A percentile compares a stretch with the other conserved stretches of the same genome.
These are phyloP conservation scores for Beris morrisii DNA, from an alignment of 2,888 invertebrate genomes.

Conservation along the genomic window DNA sequence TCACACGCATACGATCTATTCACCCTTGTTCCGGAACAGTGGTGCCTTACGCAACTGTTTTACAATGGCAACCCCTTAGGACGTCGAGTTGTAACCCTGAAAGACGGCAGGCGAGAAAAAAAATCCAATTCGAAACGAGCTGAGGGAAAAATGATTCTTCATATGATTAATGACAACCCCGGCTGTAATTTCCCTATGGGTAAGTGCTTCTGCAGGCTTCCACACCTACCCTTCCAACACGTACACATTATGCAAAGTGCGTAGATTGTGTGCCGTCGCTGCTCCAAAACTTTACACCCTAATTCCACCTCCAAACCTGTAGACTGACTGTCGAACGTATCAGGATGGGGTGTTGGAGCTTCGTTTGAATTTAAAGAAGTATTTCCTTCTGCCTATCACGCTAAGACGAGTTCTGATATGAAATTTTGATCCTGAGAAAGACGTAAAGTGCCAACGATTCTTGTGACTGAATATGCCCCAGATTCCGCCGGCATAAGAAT, in stretches of 20 bases:
- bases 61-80: neutral
- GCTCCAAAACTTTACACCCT: neutral
- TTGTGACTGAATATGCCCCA: no score
- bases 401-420: no score
- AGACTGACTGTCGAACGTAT: no score
- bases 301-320: neutral
- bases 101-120: neutral
- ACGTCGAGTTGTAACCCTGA: neutral
- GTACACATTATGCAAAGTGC: conserved; percentile 28
- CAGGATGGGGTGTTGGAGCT: no score
- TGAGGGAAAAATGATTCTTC: conserved; percentile 28
- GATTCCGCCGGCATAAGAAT: no score
- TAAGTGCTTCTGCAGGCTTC: conserved; percentile 13
- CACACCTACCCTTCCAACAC: conserved; percentile 21
- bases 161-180: conserved; percentile 30
- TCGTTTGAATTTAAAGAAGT: no score
- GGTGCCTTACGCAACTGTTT: neutral
- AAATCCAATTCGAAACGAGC: conserved; percentile 30
- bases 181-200: conserved; percentile 30
- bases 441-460: no score
- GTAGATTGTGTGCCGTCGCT: conserved; percentile 5
- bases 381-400: no score
- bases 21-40: neutral
- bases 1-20: neutral
- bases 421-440: no score